phyloP scores from a whole-genome alignment of 2,113 vertebrate genomes.

The Anguilla japonica region DNA sequence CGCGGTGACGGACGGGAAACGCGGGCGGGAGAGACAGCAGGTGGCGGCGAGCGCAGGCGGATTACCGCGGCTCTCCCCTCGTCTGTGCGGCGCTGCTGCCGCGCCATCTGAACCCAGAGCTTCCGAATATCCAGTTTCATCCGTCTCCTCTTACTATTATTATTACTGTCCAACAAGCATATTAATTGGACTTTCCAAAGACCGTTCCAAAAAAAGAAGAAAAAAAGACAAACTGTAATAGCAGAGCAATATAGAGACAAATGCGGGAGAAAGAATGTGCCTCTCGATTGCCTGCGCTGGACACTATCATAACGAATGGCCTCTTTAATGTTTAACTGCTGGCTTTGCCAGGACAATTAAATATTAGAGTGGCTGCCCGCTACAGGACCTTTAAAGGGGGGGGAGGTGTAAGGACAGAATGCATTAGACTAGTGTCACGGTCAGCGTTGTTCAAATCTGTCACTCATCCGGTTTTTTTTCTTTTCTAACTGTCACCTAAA shows the following conservation, averaged over 20 bases:
- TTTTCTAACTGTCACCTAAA: neutral
- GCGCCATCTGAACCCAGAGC: neutral
- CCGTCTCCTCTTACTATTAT: neutral
- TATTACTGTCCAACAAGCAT: neutral
- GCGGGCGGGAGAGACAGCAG: neutral
- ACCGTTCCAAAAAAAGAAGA: neutral
- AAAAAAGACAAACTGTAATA: neutral
- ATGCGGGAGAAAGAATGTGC: neutral
- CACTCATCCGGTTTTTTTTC: neutral
- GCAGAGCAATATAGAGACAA: neutral
- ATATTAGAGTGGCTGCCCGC: neutral
- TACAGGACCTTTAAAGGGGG: neutral
- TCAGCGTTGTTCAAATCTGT: neutral
- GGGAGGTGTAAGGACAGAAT: neutral
- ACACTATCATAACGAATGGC: neutral
- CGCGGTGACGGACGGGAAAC: neutral
- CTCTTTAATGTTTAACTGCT: slow-evolving; percentile 14
- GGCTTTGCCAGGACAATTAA: neutral
- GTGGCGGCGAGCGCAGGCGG: neutral
- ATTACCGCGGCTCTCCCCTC: neutral
- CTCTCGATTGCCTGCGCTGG: neutral
- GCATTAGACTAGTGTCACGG: neutral
- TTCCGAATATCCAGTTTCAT: neutral
- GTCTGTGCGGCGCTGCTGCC: neutral
- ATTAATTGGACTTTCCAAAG: neutral